These are phyloP conservation scores for Dendrolimus pini DNA, from an alignment of 2,888 invertebrate genomes.

Conservation along the genomic window DNA sequence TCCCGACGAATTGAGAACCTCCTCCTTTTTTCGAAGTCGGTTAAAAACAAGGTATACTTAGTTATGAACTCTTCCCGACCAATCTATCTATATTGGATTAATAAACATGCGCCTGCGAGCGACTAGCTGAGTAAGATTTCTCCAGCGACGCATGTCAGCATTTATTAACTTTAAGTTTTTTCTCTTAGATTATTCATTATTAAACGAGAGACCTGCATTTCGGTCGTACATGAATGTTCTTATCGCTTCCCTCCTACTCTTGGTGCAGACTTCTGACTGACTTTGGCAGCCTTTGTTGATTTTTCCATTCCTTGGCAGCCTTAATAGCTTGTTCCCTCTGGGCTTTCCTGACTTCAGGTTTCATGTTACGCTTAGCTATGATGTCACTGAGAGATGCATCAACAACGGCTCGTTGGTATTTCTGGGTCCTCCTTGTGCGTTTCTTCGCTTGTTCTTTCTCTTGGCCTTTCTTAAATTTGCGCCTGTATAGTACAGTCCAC, in stretches of 20 bases:
- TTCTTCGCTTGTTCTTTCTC: constrained; percentile 97
- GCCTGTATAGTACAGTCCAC: constrained; percentile 99
- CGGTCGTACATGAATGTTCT: constrained; percentile 37
- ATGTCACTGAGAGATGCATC: constrained; percentile 98
- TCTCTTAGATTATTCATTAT: no score
- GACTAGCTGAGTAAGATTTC: no score
- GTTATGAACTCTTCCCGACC: no score
- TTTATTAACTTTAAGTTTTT: no score
- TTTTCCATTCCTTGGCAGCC: constrained; percentile 88
- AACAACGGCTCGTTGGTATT: constrained; percentile 98
- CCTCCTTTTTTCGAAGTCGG: no score
- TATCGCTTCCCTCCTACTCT: constrained; percentile 99
- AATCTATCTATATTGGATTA: no score
- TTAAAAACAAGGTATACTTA: no score
- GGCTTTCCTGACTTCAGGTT: constrained; percentile 98
- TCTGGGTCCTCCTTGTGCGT: constrained; percentile 95
- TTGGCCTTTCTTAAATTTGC: constrained; percentile 99
- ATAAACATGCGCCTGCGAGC: no score
- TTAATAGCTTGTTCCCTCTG: constrained; percentile 99
- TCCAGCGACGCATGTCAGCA: no score
- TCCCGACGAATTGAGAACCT: no score
- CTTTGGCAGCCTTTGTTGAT: constrained; percentile 91
- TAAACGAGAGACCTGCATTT: no score
- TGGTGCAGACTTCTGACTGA: constrained; percentile 91
- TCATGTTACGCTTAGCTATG: constrained; percentile 98